phyloP scores from a whole-genome alignment of 2,797 vertebrate species.

The Holocentrus rufus region DNA sequence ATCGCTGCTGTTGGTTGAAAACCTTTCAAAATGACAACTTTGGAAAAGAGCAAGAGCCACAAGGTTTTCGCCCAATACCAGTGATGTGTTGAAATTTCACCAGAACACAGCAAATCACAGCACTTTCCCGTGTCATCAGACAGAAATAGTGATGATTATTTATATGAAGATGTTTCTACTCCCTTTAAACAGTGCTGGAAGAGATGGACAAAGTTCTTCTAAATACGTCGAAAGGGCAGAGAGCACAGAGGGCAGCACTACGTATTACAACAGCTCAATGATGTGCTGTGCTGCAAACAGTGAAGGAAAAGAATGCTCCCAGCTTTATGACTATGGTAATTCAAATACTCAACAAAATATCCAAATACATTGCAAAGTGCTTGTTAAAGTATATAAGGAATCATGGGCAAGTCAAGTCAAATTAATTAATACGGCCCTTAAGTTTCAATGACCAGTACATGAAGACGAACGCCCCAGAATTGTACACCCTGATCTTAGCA shows the following conservation, averaged over 20 bases:
- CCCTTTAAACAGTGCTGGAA: slow-evolving; percentile 2
- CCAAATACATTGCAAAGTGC: background rate
- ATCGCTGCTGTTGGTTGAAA: no score
- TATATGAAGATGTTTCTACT: background rate
- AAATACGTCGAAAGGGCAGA: fast-evolving
- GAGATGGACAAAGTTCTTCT: fast-evolving
- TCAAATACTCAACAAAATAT: background rate
- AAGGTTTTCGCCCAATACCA: no score
- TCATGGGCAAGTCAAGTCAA: background rate
- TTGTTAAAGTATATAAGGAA: background rate
- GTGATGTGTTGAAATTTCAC: background rate
- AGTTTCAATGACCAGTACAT: no score
- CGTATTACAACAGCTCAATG: fast-evolving
- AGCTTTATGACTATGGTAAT: slow-evolving; percentile 89
- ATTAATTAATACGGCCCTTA: background rate
- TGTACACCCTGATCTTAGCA: background rate
- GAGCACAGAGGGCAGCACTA: fast-evolving
- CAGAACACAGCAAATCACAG: background rate
- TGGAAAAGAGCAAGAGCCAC: no score
- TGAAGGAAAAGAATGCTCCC: slow-evolving; percentile 86
- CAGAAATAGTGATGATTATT: background rate
- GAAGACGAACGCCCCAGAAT: no score
- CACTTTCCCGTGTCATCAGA: no score
- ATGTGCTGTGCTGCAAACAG: slow-evolving; percentile 89
- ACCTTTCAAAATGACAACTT: no score